These are phyloP conservation scores for Onychorhynchus coronatus DNA, from an alignment of 2,113 vertebrate genomes.

Conservation along the genomic window DNA sequence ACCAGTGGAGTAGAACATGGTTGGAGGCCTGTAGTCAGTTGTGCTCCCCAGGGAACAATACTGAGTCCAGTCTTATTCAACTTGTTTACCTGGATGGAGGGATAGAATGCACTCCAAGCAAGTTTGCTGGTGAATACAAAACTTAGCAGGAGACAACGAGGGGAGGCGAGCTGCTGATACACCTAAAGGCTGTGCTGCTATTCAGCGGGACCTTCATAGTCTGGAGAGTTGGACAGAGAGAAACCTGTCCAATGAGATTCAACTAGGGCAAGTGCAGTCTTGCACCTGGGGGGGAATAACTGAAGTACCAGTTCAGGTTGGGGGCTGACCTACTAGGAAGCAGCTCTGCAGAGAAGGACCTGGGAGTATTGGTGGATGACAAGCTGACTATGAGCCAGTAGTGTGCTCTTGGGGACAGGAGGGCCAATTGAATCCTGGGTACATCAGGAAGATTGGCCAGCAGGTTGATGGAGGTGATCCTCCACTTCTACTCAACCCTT, in stretches of 20 bases:
- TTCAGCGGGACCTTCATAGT: no score
- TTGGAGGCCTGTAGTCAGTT: background rate
- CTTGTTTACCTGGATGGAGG: background rate
- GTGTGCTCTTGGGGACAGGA: background rate
- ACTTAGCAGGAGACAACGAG: background rate
- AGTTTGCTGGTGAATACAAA: background rate
- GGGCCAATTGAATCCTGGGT: accelerated
- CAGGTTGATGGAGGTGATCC: background rate
- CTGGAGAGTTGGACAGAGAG: background rate
- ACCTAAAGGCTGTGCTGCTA: background rate
- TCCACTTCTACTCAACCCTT: background rate
- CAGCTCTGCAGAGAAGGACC: background rate
- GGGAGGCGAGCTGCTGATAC: background rate
- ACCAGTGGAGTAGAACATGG: background rate
- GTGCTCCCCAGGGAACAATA: accelerated
- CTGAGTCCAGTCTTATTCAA: background rate
- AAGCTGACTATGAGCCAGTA: background rate
- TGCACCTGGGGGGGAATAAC: background rate
- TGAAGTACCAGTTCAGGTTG: background rate
- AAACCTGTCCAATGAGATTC: background rate
- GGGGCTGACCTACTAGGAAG: background rate
- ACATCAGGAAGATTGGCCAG: accelerated
- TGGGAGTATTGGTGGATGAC: background rate
- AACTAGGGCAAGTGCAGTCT: background rate
- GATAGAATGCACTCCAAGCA: background rate